phyloP scores from a whole-genome alignment of 2,888 invertebrate species.

The Melolontha melolontha region DNA sequence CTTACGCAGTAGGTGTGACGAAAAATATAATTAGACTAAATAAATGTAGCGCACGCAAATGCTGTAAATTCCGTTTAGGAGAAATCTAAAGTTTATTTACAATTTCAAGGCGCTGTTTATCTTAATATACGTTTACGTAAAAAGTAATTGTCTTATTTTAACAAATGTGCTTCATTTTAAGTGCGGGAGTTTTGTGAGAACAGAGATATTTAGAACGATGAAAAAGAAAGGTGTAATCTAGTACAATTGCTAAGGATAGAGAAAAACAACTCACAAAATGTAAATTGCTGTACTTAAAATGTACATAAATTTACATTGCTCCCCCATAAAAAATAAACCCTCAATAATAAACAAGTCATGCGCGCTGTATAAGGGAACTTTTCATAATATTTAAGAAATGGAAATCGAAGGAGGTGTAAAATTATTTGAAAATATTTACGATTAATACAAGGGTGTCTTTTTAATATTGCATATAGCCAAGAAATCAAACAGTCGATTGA shows the following conservation, averaged over 20 bases:
- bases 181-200: neutral
- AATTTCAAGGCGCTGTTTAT: neutral
- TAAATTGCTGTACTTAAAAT: slow-evolving; percentile 21
- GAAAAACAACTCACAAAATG: slow-evolving; percentile 18
- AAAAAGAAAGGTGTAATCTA: slow-evolving; percentile 10
- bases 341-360: too few relatives aligned
- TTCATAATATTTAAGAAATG: too few relatives aligned
- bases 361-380: too few relatives aligned
- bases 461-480: too few relatives aligned
- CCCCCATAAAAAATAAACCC: too few relatives aligned
- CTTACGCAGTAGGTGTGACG: too few relatives aligned
- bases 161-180: neutral
- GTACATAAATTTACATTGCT: slow-evolving; percentile 11
- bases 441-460: too few relatives aligned
- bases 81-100: neutral
- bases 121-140: slow-evolving; percentile 4
- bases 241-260: slow-evolving; percentile 2
- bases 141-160: slow-evolving; percentile 8
- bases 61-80: neutral
- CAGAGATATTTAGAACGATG: neutral
- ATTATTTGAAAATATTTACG: too few relatives aligned
- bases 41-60: neutral
- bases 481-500: too few relatives aligned
- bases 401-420: too few relatives aligned
- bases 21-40: neutral